Base-by-base conservation (phyloP, 2,113 vertebrate genomes). In the Triplophysa tibetana region DNA sequence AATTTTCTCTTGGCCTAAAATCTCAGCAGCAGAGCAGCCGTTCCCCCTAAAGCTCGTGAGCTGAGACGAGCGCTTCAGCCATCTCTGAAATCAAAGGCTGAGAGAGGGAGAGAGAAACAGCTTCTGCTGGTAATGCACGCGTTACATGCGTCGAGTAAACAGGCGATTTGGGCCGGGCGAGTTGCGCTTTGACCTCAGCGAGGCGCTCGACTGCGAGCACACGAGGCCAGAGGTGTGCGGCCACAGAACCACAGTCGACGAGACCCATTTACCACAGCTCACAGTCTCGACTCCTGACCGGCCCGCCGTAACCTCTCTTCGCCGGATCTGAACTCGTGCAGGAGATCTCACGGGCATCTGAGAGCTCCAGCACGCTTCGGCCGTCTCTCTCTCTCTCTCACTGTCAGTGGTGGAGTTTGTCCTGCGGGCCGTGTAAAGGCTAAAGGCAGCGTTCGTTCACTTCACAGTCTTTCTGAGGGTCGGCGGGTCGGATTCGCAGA, bases 401-500 rank as follows among this genome's bases (percentile, higher is more conserved):
- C 79, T 82, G 70, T 77, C 50, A 83, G 84, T 85, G 85, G 52
- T 70, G 79, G 81, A 89, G 87, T 90, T 91, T 90, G 84, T 89
- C 50, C 89, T 92, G 90, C 87, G 90, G 92, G 92, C 92, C 89
- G 87, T 89, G 79, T 85, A 67, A 88, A 86, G 86, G 88, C 87
- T 91, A 87, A 90, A 94, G 89, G 86, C 21, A 5, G 83, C 89
- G 91, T 93, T 94, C 92, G 90, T 86, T 91, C 89, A 94, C 92
- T 94, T 95, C 93, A 91, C 90, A 94, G 91, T 94, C 94, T 94
- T 95, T 95, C 94, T 91, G 85, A 83, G 88, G 95, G 94, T 97
- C 90, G 92, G 88, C 90, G 93, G 94, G 95, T 96, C 94, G 94
- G 86, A 90, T 92, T 93, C 93, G 91, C 94, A 95, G 94, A 93